Evolutionary conservation across 2,888 invertebrate genomes (phyloP).

Genomic region (Clitarchus hookeri): DNA sequence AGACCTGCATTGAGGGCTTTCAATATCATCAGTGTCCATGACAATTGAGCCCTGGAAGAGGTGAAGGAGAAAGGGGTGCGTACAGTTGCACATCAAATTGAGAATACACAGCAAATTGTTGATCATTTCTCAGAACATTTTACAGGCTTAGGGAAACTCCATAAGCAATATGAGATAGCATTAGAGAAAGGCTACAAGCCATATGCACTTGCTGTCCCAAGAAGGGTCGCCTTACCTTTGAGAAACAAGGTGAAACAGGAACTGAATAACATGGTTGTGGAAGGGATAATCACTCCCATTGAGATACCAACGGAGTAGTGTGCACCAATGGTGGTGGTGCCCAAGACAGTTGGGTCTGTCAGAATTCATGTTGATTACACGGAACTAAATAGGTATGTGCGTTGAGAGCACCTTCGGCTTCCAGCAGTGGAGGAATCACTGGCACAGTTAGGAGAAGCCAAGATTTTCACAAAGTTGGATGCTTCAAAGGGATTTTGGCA

Average conservation of each 20-base stretch:
- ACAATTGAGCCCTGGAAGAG: neutral
- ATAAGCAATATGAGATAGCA: neutral
- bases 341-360: slow-evolving; percentile 44
- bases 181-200: neutral
- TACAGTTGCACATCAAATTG: neutral
- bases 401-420: neutral
- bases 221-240: neutral
- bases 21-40: neutral
- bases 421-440: neutral
- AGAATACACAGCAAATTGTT: neutral
- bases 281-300: slow-evolving; percentile 48
- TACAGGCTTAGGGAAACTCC: neutral
- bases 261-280: slow-evolving; percentile 45
- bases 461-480: slow-evolving; percentile 3
- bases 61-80: neutral
- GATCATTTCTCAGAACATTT: neutral
- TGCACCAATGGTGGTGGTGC: slow-evolving; percentile 49
- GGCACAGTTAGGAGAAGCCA: neutral
- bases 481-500: neutral
- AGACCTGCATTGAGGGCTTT: neutral
- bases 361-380: slow-evolving; percentile 44
- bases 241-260: slow-evolving; percentile 47
- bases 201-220: neutral
- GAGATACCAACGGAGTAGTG: slow-evolving; percentile 50
- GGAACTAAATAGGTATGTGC: neutral